A percentile compares a stretch with the other conserved stretches of the same genome.
Conservation (phyloP, 2,113 vertebrate species). For the Lophotis ruficrista region DNA sequence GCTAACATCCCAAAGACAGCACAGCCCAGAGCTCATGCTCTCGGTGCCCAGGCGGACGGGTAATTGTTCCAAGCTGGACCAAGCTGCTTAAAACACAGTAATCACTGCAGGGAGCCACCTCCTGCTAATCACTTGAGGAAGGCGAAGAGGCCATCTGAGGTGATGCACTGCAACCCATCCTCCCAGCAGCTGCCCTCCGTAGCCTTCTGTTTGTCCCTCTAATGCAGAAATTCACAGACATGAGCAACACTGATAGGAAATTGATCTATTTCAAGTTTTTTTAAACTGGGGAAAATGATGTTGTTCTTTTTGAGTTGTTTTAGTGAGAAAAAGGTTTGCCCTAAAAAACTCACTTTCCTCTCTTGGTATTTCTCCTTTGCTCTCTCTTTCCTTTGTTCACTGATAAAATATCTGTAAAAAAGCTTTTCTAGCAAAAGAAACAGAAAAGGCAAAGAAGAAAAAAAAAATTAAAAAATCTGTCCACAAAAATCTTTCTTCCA, state of each 20-base stretch:
- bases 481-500: background rate
- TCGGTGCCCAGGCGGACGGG: background rate
- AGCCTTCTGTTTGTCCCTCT: background rate
- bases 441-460: background rate
- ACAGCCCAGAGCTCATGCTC: background rate
- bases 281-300: background rate
- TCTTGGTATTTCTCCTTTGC: background rate
- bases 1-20: background rate
- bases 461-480: background rate
- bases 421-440: background rate
- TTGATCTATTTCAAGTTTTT: background rate
- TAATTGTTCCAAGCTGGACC: conserved; percentile 47
- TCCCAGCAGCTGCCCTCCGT: background rate
- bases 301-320: background rate
- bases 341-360: background rate
- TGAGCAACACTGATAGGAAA: background rate
- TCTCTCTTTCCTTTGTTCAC: background rate
- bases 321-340: background rate
- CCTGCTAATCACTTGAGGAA: conserved; percentile 10
- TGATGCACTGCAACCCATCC: background rate
- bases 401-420: background rate
- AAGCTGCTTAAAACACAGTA: conserved; percentile 49
- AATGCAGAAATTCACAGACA: background rate
- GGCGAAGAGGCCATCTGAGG: background rate
- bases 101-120: conserved; percentile 12